These are phyloP conservation scores for Drosophila sproati DNA, from an alignment of 1,140 invertebrate species.

Conservation along the genomic window DNA sequence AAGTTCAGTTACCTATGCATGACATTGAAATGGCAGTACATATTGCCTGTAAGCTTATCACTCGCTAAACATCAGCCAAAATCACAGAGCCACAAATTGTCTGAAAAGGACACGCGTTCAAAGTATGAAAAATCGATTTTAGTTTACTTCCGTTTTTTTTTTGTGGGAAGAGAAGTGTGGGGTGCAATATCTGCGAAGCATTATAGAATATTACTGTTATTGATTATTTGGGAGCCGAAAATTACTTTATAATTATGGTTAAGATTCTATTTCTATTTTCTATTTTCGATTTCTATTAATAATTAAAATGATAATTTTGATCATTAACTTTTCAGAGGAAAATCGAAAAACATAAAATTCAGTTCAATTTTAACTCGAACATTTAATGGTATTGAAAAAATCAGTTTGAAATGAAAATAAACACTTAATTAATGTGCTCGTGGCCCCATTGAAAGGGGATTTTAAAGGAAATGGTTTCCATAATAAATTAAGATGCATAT, in stretches of 20 bases:
- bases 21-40: constrained; percentile 65
- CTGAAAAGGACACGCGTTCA: constrained; percentile 48
- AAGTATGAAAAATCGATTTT: constrained; percentile 55
- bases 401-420: no score
- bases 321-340: no score
- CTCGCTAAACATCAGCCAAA: constrained; percentile 39
- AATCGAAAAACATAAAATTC: no score
- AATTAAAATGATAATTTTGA: no score
- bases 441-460: no score
- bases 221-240: constrained; percentile 19
- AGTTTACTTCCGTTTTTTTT: constrained; percentile 8
- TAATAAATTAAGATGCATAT: no score
- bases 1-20: constrained; percentile 65
- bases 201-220: constrained; percentile 15
- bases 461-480: no score
- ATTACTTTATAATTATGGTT: constrained; percentile 9
- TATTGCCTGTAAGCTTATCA: constrained; percentile 46
- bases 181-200: constrained; percentile 10
- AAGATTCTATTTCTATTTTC: no score
- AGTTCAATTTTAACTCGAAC: no score
- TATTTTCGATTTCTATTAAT: no score
- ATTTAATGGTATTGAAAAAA: no score
- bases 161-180: background rate
- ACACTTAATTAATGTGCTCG: no score
- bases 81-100: constrained; percentile 17